Evolutionary conservation across 2,888 invertebrate genomes (phyloP).

Genomic region (Tetranychus truncatus): DNA sequence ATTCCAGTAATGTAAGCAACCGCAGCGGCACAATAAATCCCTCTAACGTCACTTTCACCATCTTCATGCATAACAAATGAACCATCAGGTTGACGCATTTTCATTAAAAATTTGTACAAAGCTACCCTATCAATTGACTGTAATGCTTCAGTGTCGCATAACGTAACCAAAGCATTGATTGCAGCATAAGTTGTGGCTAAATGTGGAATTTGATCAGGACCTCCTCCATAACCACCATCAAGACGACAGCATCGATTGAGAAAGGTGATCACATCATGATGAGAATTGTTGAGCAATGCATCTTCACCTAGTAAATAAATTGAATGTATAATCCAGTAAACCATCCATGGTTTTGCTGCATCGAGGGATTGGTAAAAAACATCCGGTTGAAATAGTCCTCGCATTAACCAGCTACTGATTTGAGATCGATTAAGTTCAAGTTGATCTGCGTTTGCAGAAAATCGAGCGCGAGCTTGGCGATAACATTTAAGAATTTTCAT

Average conservation of each 20-base stretch:
- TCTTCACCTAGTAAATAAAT: conserved; percentile 52
- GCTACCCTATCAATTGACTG: conserved; percentile 59
- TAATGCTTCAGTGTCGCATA: conserved; percentile 71
- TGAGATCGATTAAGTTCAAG: background rate
- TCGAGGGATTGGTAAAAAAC: conserved; percentile 49
- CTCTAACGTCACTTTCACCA: conserved; percentile 81
- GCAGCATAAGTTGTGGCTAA: conserved; percentile 95
- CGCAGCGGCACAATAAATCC: conserved; percentile 86
- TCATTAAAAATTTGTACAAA: conserved; percentile 56
- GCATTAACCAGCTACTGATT: background rate
- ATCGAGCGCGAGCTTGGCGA: background rate
- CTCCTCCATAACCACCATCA: conserved; percentile 46
- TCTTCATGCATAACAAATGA: conserved; percentile 74
- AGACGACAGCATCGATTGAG: conserved; percentile 13
- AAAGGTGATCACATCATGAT: conserved; percentile 14
- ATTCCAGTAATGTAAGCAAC: conserved; percentile 70
- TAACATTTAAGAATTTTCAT: background rate
- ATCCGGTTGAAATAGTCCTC: background rate
- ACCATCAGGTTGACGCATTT: conserved; percentile 62
- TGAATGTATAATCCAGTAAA: conserved; percentile 89
- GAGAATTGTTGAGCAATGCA: background rate
- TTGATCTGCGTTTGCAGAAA: background rate
- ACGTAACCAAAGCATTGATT: conserved; percentile 50
- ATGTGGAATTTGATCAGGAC: conserved; percentile 77
- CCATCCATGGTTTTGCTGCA: conserved; percentile 86